These are phyloP conservation scores for Istiophorus platypterus DNA, from an alignment of 2,113 vertebrate species.

Conservation along the genomic window DNA sequence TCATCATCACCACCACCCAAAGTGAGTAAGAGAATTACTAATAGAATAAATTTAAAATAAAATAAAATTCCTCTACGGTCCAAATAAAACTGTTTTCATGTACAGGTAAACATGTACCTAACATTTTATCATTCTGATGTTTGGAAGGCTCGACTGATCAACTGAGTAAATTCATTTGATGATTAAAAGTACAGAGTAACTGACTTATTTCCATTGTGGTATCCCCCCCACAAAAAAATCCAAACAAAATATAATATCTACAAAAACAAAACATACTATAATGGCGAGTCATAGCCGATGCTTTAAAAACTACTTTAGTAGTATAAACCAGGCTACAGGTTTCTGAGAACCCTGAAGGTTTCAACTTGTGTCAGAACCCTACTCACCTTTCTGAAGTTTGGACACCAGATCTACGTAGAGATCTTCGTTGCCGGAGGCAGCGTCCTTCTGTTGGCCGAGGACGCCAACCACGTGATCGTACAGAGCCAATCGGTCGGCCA, in stretches of 20 bases:
- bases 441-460: slow-evolving; percentile 85
- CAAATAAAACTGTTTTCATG: not conserved
- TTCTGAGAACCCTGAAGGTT: not conserved
- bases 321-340: not conserved
- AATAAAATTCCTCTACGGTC: not conserved
- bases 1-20: no score
- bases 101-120: not conserved
- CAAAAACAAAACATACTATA: not conserved
- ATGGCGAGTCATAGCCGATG: not conserved
- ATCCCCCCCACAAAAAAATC: not conserved
- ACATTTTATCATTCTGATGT: not conserved
- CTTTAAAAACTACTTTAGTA: not conserved
- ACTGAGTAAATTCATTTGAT: not conserved
- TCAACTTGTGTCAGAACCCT: not conserved
- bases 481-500: slow-evolving; percentile 93
- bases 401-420: slow-evolving; percentile 97
- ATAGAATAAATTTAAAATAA: no score
- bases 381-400: slow-evolving; percentile 92
- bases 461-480: slow-evolving; percentile 90
- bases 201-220: not conserved
- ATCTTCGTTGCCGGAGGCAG: slow-evolving; percentile 88
- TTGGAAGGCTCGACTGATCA: not conserved
- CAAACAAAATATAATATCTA: no score
- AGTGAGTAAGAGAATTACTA: no score
- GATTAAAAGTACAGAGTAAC: not conserved